Evolutionary conservation across 2,113 vertebrate species (phyloP).

Genomic region (Rhabdomys dilectus): DNA sequence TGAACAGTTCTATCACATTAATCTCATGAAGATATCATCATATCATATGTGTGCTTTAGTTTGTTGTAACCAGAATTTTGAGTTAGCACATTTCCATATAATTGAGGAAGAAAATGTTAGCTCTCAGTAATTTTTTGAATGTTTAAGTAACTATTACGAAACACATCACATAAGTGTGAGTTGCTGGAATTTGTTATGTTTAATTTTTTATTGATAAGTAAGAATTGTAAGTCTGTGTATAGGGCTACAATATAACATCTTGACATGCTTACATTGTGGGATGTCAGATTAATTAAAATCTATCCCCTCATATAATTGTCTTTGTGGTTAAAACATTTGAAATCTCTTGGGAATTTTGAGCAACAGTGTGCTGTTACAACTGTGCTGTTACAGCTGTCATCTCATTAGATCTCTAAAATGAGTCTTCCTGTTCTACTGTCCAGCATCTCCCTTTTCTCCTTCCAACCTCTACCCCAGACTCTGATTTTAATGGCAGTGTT

Average conservation of each 20-base stretch:
- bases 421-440: neutral
- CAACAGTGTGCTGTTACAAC: neutral
- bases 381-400: neutral
- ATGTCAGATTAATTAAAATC: neutral
- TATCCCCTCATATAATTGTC: neutral
- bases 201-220: slow-evolving; percentile 30
- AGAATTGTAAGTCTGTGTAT: neutral
- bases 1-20: slow-evolving; percentile 48
- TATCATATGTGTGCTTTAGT: slow-evolving; percentile 79
- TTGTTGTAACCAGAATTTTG: slow-evolving; percentile 71
- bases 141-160: slow-evolving; percentile 18
- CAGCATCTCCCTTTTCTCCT: neutral
- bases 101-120: slow-evolving; percentile 56
- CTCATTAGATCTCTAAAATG: neutral
- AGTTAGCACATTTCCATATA: slow-evolving; percentile 66
- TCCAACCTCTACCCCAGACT: neutral
- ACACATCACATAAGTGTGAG: neutral
- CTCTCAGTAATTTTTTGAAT: slow-evolving; percentile 44
- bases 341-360: neutral
- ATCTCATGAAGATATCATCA: slow-evolving; percentile 84
- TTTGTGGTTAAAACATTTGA: slow-evolving; percentile 28
- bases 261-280: neutral
- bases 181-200: neutral
- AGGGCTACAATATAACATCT: neutral
- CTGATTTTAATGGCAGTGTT: neutral